A percentile compares a stretch with the other conserved stretches of the same genome.
phyloP scores from a whole-genome alignment of 2,888 invertebrate species.

The Agriopis marginaria region DNA sequence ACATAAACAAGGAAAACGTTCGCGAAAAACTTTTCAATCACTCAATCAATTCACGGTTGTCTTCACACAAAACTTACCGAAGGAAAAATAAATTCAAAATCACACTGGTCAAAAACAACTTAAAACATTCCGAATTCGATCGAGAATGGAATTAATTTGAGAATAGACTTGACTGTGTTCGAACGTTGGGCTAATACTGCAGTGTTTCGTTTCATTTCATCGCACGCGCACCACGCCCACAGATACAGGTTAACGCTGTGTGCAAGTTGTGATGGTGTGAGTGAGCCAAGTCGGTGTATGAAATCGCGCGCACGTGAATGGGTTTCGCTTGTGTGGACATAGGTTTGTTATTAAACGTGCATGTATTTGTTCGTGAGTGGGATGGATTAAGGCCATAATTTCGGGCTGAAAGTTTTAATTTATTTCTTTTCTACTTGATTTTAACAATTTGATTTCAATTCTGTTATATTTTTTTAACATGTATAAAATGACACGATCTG shows the following conservation, averaged over 20 bases:
- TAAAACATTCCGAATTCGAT: slow-evolving; percentile 3
- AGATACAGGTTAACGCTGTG: slow-evolving; percentile 1
- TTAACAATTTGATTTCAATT: too few species aligned
- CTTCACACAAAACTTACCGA: slow-evolving; percentile 13
- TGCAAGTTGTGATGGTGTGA: slow-evolving; percentile 13
- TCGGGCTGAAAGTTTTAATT: background rate
- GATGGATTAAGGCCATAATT: slow-evolving; percentile 8
- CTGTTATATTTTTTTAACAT: too few species aligned
- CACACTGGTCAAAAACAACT: slow-evolving; percentile 1
- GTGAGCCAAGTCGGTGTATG: slow-evolving; percentile 16
- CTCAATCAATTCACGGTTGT: background rate
- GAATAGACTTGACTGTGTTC: slow-evolving; percentile 20
- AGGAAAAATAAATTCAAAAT: background rate
- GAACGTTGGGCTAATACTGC: slow-evolving; percentile 30
- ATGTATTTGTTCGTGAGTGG: slow-evolving; percentile 36
- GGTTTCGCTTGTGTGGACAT: slow-evolving; percentile 34
- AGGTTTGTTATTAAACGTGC: slow-evolving; percentile 34
- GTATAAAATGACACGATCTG: too few species aligned
- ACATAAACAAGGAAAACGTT: slow-evolving; percentile 29
- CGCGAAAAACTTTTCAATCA: slow-evolving; percentile 7
- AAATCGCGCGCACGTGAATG: slow-evolving; percentile 22
- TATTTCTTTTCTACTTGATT: too few species aligned
- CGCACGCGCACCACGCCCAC: slow-evolving; percentile 33
- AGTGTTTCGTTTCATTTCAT: slow-evolving; percentile 25
- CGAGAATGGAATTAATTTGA: slow-evolving; percentile 23